phyloP scores from a whole-genome alignment of 2,797 vertebrate genomes.

The Pantherophis alleghaniensis region DNA sequence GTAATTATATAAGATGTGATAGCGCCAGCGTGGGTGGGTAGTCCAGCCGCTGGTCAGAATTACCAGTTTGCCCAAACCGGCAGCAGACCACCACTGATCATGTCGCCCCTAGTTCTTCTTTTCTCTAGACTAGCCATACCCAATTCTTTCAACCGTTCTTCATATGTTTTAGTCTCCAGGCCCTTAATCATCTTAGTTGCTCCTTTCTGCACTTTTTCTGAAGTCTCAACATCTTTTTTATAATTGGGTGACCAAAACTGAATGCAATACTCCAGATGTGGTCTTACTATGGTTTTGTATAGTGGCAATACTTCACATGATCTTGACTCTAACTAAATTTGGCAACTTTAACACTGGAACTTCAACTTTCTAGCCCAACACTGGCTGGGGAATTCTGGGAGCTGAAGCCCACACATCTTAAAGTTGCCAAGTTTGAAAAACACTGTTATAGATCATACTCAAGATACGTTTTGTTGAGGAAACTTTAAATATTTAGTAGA shows the following conservation, averaged over 20 bases:
- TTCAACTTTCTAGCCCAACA: neutral
- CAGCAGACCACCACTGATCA: no score
- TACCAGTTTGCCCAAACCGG: no score
- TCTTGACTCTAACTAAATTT: neutral
- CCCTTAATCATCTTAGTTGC: neutral
- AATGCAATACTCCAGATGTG: neutral
- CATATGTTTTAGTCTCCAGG: neutral
- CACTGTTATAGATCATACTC: neutral
- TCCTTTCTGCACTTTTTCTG: neutral
- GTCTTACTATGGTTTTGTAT: neutral
- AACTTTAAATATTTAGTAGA: neutral
- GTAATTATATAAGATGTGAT: no score
- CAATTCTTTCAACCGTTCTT: neutral
- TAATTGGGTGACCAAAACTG: neutral
- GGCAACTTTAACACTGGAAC: neutral
- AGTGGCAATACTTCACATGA: neutral
- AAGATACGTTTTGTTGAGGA: neutral
- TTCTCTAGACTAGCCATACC: no score
- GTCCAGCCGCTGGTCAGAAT: no score
- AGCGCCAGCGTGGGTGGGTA: fast-evolving
- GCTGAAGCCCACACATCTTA: neutral
- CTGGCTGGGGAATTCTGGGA: neutral
- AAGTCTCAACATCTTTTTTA: neutral
- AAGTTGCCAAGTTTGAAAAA: neutral
- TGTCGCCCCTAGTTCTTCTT: no score